Conservation (phyloP, 2,113 vertebrate genomes). For the Vireo altiloquus region DNA sequence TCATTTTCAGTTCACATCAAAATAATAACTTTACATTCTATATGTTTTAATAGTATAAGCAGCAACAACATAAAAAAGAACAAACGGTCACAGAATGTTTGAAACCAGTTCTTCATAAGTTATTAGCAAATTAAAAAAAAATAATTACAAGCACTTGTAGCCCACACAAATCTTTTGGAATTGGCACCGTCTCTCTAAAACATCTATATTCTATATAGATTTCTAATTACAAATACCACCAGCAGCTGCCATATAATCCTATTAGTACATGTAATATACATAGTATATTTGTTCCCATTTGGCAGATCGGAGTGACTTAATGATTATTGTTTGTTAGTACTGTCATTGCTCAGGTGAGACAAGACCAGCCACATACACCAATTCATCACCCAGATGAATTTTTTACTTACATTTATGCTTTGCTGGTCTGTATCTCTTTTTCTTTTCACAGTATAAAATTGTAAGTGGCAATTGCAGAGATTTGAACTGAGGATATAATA, state of each 20-base stretch:
- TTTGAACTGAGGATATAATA: slow-evolving; percentile 58
- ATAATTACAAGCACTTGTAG: slow-evolving; percentile 83
- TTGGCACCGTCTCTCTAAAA: slow-evolving; percentile 87
- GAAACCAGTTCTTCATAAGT: slow-evolving; percentile 76
- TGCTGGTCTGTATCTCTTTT: slow-evolving; percentile 54
- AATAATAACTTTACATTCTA: slow-evolving; percentile 91
- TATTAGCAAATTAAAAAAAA: slow-evolving; percentile 71
- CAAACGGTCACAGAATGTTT: slow-evolving; percentile 76
- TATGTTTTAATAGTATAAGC: slow-evolving; percentile 83
- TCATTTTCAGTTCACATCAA: slow-evolving; percentile 83
- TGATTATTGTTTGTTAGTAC: slow-evolving; percentile 58
- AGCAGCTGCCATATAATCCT: slow-evolving; percentile 82
- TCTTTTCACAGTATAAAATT: slow-evolving; percentile 70
- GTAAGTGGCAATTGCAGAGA: slow-evolving; percentile 56
- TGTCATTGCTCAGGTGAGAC: slow-evolving; percentile 56
- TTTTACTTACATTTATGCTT: slow-evolving; percentile 54
- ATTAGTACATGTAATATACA: slow-evolving; percentile 82
- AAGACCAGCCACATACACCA: slow-evolving; percentile 43
- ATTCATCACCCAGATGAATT: slow-evolving; percentile 51
- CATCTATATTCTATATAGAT: slow-evolving; percentile 83
- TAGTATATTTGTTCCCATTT: slow-evolving; percentile 82
- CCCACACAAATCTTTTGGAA: slow-evolving; percentile 80
- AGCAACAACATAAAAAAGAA: slow-evolving; percentile 79
- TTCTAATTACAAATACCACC: slow-evolving; percentile 80
- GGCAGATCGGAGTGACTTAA: slow-evolving; percentile 72